A percentile compares a stretch with the other conserved stretches of the same genome.
Conservation (phyloP, 2,888 invertebrate genomes). For the Leptinotarsa peninsularis region DNA sequence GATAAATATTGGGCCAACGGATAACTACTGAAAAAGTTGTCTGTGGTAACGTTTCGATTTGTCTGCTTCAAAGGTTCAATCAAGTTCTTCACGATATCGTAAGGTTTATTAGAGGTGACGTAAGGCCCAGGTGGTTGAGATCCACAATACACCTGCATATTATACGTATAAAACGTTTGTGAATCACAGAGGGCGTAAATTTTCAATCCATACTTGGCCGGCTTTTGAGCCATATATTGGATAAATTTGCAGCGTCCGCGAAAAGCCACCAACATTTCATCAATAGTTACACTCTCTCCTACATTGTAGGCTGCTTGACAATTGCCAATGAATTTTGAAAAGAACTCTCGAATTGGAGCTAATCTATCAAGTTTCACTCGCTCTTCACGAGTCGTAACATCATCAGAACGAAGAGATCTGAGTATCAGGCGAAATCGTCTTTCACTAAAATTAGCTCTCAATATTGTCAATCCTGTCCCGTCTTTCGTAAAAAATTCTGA, state of each 20-base stretch:
- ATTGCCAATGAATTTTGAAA: not conserved
- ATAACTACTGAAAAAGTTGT: conserved; percentile 43
- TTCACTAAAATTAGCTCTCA: conserved; percentile 3
- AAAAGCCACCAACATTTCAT: conserved; percentile 40
- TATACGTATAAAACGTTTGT: conserved; percentile 42
- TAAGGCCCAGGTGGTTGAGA: conserved; percentile 47
- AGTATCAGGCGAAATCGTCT: not conserved
- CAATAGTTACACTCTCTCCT: conserved; percentile 29
- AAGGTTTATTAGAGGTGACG: conserved; percentile 39
- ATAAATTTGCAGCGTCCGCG: conserved; percentile 38
- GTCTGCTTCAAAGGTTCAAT: conserved; percentile 41
- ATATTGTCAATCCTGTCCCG: not conserved
- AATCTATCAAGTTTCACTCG: not conserved
- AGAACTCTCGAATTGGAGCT: conserved; percentile 9
- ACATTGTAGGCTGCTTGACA: not conserved
- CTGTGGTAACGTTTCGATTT: conserved; percentile 50
- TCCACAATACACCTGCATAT: conserved; percentile 50
- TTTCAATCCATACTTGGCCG: conserved; percentile 33
- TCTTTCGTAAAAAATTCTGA: conserved; percentile 7
- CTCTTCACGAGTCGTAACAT: not conserved
- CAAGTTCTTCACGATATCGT: conserved; percentile 43
- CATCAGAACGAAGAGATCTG: not conserved
- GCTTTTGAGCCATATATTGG: conserved; percentile 47
- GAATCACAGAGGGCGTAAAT: conserved; percentile 42
- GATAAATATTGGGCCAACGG: conserved; percentile 42